These are phyloP conservation scores for Pseudopipra pipra DNA, from an alignment of 2,113 vertebrate genomes.

Conservation along the genomic window DNA sequence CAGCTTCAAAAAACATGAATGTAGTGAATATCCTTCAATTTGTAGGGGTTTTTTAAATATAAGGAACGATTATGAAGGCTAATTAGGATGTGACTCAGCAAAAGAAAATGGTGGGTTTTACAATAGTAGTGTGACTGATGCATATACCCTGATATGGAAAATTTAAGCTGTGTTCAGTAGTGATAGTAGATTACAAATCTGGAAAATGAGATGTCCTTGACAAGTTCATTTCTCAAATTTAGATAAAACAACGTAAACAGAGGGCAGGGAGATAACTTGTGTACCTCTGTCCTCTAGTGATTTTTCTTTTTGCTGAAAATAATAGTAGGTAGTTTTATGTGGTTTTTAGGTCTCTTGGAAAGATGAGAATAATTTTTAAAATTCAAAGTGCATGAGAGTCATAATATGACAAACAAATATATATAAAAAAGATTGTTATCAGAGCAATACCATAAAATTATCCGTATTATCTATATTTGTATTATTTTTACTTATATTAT, in stretches of 20 bases:
- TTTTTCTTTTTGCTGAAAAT: not conserved
- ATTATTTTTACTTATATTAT: not conserved
- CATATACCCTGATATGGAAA: not conserved
- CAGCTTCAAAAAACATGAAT: not conserved
- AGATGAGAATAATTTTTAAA: not conserved
- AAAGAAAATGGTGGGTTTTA: not conserved
- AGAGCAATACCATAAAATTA: not conserved
- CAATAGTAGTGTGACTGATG: not conserved
- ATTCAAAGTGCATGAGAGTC: not conserved
- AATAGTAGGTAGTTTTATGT: not conserved
- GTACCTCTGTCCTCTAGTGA: not conserved
- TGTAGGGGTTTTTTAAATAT: not conserved
- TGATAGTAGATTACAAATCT: not conserved
- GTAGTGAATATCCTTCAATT: not conserved
- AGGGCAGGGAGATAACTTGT: rapidly evolving
- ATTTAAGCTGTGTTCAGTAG: not conserved
- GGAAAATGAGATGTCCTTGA: not conserved
- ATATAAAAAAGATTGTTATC: not conserved
- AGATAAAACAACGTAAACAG: not conserved
- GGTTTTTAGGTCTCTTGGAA: not conserved
- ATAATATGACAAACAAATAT: not conserved
- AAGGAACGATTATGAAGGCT: not conserved
- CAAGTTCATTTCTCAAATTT: not conserved
- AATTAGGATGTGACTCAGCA: not conserved
- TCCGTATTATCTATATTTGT: not conserved